Base-by-base conservation (phyloP, 2,113 vertebrate species). In the Lycocorax pyrrhopterus region DNA sequence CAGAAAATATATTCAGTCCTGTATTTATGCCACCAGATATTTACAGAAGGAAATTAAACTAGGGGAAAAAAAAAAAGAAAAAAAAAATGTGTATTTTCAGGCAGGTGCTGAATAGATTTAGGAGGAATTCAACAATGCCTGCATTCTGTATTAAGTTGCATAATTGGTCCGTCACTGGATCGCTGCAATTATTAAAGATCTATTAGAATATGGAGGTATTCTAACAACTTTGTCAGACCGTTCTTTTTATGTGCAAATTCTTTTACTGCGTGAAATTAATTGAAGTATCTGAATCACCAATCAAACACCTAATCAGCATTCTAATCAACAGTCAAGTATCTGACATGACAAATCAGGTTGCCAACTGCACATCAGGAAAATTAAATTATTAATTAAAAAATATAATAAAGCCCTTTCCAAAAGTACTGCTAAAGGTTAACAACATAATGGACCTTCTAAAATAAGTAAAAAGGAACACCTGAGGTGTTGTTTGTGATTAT, bases 291-390 rank as follows among this genome's bases (percentile, higher is more conserved):
- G 66, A 91, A 75, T 93, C 46, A 85, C 16, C 58, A 89, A 41
- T 69, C 73, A 89, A 96, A 80, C 9, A 82, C 19, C 49, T 83
- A 76, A 96, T 94, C 49, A 91, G 12, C 26, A 80, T 73, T 90
- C 49, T 73, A 88, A 85, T 86, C 67, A 73, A 56, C 32, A 82
- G 33, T 53, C 62, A 58, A 90, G 41, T 56, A 49, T 60, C n/a
- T 92, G 58, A 83, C 52, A 83, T 41, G 74, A 85, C 15, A 90
- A 93, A 95, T 46, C 37, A 11, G 12, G 10, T 88, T 90, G 53
- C 72, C 75, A 90, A 30, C 33, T 29, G 13, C 18, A 62, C 30
- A 58, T 66, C 46, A 83, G 13, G 18, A 92, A 75, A 90, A 85
- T 66, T 18, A 80, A 92, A 83, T 83, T 14, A 82, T 79, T 82